Evolutionary conservation across 2,888 invertebrate species (phyloP).

Genomic region (Cenopis cana): DNA sequence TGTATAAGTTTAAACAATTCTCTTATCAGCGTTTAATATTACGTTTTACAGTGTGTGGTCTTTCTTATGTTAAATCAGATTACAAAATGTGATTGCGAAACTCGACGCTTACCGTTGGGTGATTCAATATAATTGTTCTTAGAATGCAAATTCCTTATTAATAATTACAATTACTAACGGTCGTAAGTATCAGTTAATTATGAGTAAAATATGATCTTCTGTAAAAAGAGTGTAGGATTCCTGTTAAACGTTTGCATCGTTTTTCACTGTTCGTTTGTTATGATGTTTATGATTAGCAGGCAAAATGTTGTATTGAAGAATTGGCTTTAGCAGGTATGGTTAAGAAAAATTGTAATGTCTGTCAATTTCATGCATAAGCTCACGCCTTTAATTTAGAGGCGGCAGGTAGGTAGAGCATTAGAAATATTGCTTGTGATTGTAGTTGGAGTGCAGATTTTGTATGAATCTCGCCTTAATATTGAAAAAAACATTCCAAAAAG

Average conservation of each 20-base stretch:
- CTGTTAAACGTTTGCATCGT: background rate
- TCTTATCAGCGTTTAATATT: constrained; percentile 20
- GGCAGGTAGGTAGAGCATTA: too few relatives aligned
- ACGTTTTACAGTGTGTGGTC: constrained; percentile 36
- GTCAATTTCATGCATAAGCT: too few relatives aligned
- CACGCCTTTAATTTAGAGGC: too few relatives aligned
- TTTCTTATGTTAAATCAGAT: constrained; percentile 27
- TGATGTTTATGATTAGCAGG: constrained; percentile 1
- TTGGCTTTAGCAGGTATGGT: background rate
- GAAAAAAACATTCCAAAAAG: too few relatives aligned
- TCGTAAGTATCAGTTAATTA: background rate
- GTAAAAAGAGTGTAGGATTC: background rate
- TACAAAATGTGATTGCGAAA: constrained; percentile 25
- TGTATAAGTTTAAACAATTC: constrained; percentile 5
- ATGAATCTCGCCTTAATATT: too few relatives aligned
- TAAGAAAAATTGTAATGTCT: background rate
- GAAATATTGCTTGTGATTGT: too few relatives aligned
- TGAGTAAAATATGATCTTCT: background rate
- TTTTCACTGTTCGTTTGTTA: constrained; percentile 16
- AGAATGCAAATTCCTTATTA: constrained; percentile 21
- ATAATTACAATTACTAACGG: background rate
- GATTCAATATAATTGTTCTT: constrained; percentile 25
- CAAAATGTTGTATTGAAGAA: background rate
- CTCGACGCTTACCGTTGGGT: background rate
- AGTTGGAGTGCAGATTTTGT: too few relatives aligned